Base-by-base conservation (phyloP, 2,113 vertebrate species). In the Peucedramus taeniatus region DNA sequence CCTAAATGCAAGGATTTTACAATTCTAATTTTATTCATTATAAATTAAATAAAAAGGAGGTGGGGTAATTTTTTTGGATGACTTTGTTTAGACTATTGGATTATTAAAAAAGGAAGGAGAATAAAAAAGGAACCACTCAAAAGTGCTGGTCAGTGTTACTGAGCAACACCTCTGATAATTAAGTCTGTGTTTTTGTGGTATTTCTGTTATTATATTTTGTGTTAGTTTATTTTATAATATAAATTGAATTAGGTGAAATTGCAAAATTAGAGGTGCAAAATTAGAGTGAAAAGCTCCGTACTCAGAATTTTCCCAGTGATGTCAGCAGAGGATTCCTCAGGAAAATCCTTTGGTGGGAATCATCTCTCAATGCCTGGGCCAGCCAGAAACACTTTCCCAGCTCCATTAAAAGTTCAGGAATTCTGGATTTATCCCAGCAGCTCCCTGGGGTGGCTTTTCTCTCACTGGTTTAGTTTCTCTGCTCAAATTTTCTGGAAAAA, bases 371-470 rank as follows among this genome's bases (percentile, higher is more conserved):
- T 45, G 44, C 44, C 44, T 11, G 54, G 24, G 24, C 9, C 42
- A 72, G 24, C 15, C 13, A 19, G 7, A 4, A 0, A 0, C 3
- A 0, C 7, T 56, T 78, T 27, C 28, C 57, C 30, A 24, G 18
- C 50, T 47, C 54, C 60, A 20, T 19, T 5, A 44, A 9, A 63
- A 77, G 17, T 11, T 22, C 16, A 23, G 24, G 51, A 65, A 26
- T 12, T 8, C 40, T 64, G 59, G 16, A 30, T 16, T 4, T 17
- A 5, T 6, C n/a, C 8, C 14, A 37, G 16, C 6, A 28, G 40
- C 26, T 45, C 33, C 35, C 22, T 9, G 8, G 35, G 3, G 12
- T 63, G 47, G 22, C 9, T 53, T 49, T 51, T 49, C 31, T 45
- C 44, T 18, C 33, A 2, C 11, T 37, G n/a, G 30, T 7, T 2